A percentile compares a stretch with the other conserved stretches of the same genome.
phyloP scores from a whole-genome alignment of 2,888 invertebrate genomes.

The Platycheirus rosarum region DNA sequence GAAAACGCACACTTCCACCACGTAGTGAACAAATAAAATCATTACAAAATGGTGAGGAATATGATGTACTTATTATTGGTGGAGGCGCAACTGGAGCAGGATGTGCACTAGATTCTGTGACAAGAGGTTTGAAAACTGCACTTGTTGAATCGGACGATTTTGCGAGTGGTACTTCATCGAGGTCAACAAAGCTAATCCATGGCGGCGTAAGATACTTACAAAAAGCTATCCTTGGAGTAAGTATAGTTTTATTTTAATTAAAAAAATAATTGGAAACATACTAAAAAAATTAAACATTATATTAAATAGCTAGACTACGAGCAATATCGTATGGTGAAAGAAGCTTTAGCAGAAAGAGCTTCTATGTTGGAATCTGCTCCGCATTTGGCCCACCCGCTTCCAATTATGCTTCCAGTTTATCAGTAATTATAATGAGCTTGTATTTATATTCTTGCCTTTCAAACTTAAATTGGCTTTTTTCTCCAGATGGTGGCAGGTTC shows the following conservation, averaged over 20 bases:
- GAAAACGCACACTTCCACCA: constrained; percentile 90
- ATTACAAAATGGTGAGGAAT: constrained; percentile 89
- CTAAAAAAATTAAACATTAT: constrained; percentile 1
- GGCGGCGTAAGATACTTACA: constrained; percentile 99
- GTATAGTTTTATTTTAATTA: no score
- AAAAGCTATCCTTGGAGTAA: constrained; percentile 93
- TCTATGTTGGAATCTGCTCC: constrained; percentile 97
- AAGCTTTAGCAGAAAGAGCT: constrained; percentile 97
- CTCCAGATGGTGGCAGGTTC: constrained; percentile 98
- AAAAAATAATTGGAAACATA: neutral
- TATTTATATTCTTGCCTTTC: neutral
- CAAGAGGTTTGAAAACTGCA: constrained; percentile 97
- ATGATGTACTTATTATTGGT: constrained; percentile 97
- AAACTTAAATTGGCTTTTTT: neutral
- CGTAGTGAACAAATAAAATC: constrained; percentile 91
- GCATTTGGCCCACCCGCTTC: constrained; percentile 97
- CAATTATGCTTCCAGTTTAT: constrained; percentile 99
- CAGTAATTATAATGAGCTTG: constrained; percentile 85
- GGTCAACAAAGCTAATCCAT: constrained; percentile 99
- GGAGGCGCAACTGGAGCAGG: constrained; percentile 99
- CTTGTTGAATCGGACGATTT: constrained; percentile 98
- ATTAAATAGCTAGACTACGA: constrained; percentile 91
- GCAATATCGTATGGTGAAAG: constrained; percentile 99
- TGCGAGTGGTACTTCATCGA: constrained; percentile 96
- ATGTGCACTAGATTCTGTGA: constrained; percentile 96